Evolutionary conservation across 2,797 vertebrate genomes (phyloP).

Genomic region (Momotus momota): DNA sequence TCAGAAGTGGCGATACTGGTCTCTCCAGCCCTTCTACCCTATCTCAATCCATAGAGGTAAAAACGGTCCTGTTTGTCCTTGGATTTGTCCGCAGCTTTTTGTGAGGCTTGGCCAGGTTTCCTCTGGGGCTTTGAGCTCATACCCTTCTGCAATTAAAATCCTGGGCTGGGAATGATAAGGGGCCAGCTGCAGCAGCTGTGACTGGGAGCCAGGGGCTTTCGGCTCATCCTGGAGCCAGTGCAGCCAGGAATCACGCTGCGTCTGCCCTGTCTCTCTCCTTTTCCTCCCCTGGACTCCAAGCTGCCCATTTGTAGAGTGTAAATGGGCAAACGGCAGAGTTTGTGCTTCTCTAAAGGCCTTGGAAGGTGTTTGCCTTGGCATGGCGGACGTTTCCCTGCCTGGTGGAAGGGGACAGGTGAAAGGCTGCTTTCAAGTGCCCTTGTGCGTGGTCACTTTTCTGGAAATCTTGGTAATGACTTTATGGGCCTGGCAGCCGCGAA

Average conservation of each 20-base stretch:
- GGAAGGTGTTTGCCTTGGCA: neutral
- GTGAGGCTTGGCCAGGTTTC: neutral
- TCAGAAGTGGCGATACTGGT: fast-evolving
- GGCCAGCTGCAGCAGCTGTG: neutral
- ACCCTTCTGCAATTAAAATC: neutral
- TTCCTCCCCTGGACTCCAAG: neutral
- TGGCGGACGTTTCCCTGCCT: fast-evolving
- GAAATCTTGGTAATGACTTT: neutral
- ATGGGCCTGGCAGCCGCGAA: neutral
- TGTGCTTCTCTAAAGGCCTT: neutral
- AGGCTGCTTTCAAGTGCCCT: neutral
- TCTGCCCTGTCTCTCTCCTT: neutral
- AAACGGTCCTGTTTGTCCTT: neutral
- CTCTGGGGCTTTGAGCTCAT: neutral
- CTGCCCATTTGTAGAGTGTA: neutral
- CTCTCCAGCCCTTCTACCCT: neutral
- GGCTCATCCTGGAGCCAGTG: neutral
- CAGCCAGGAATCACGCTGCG: fast-evolving
- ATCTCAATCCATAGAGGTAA: neutral
- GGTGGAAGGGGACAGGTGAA: neutral
- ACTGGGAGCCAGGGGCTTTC: neutral
- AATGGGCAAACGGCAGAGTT: neutral
- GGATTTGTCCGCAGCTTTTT: neutral
- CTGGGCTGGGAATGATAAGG: neutral
- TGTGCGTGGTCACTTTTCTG: fast-evolving